Evolutionary conservation across 2,113 vertebrate species (phyloP), one percentile per base, ranked within the genome.

Genomic region (Numenius arquata): DNA sequence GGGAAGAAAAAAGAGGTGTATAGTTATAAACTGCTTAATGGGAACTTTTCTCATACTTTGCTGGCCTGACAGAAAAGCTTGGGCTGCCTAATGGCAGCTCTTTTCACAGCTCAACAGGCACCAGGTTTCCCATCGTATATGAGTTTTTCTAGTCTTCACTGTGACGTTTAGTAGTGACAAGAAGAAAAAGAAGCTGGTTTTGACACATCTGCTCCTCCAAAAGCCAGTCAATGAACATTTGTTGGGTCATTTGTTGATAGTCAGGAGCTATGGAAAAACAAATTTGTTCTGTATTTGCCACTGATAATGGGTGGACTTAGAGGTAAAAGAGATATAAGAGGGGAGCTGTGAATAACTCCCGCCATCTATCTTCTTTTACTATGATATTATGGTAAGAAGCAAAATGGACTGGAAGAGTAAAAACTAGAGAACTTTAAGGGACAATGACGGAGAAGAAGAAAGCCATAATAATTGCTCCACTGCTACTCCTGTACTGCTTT

Each of bases 81-180:
- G 43, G 27, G 30, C 56, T n/a, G 80, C 29, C 56, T 94, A 93
- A 85, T 70, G 77, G 43, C 73, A 96, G 63, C 34, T 76, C 34
- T 90, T 95, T 89, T 94, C 82, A 85, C 78, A 94, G 74, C 22
- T 93, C 74, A 91, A 58, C 29, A n/a, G 15, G 30, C 82, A 90
- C 25, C 48, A 80, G 45, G 67, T 88, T 91, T 82, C 56, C 36
- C 5, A 23, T 61, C 48, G n/a, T 15, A 55, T 67, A 36, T 1
- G 21, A 72, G 48, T 83, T 87, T 87, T 95, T 81, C 67, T 85
- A 66, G 41, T 30, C 14, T 85, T 87, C 26, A 48, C 53, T 77
- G 50, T 77, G 53, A 41, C 2, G 4, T 67, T 41, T 86, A 59
- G 23, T 88, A 83, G 32, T 82, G 75, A 76, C 50, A 90, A 91